Evolutionary conservation across 2,113 vertebrate species (phyloP), one percentile per base, ranked within the genome.

Genomic region (Nycticryphes semicollaris): DNA sequence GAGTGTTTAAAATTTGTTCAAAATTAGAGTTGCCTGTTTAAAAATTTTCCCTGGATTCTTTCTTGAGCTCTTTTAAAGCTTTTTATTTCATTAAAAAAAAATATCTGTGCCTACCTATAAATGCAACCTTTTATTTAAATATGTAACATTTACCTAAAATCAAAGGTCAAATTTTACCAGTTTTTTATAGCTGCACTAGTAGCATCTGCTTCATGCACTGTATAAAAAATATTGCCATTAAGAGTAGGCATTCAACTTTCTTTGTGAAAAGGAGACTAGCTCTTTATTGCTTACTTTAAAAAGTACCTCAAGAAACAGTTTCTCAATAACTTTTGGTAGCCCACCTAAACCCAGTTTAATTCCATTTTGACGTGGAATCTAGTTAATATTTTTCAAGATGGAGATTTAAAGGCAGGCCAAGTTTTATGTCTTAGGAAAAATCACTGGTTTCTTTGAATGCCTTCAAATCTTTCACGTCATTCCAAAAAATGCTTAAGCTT

Each of bases 1-100:
- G 9, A 7, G 19, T 78, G 85, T 91, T 97, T 96, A 96, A 97
- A 98, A 97, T 95, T 93, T 75, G 93, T 89, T 96, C 77, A 96
- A 93, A 97, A 98, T 96, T 88, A 97, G 83, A 76, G 53, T 89
- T 94, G 39, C 59, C 73, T 94, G 75, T 93, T 97, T 89, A 39
- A 94, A 96, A 96, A 95, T 23, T 64, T 78, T 68, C 50, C 85
- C 28, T 51, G 51, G 64, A 73, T 82, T 85, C 25, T 86, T 30
- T 66, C 69, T 64, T 59, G 78, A 92, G 57, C 33, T 68, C 77
- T 78, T 47, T 45, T 92, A 93, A 81, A 86, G 33, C 27, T 54
- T 54, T 54, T 54, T 54, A 87, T 93, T 83, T 90, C 14, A 39
- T 91, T 62, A 39, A 88, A 93, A 90, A 15, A 37, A 56, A 45